Evolutionary conservation across 1,140 invertebrate species (phyloP), one percentile per base, ranked within the genome.

Genomic region (Cataglyphis hispanica): DNA sequence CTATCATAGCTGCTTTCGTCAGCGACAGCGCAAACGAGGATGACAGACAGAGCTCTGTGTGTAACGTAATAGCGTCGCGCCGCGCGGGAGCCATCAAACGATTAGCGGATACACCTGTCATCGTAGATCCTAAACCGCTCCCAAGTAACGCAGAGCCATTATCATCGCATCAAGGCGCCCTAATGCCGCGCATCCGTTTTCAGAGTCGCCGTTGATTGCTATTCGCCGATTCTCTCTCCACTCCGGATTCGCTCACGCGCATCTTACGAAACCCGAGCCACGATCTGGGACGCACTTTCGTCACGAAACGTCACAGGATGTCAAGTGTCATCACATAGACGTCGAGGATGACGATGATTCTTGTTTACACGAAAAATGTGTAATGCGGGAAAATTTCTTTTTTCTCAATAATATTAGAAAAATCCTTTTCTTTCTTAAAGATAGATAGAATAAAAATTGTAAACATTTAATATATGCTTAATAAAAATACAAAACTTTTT

Each of bases 31-130:
- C 85, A 80, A 84, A 91, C 87, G 81, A 86, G 86, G 84, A 89
- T 90, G 90, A 88, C 90, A 76, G 91, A 90, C 90, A 87, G 87
- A 67, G 43, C 31, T 58, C 61, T 53, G 53, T 63, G 78, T 53
- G 53, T 83, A 83, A 37, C 66, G 84, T 90, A 89, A 87, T 86
- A 84, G 76, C 76, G 89, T 70, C 77, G 66, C 74, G 67, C 64
- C 86, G 78, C 70, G 64, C 75, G 53, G 34, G 74, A 75, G 85
- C 86, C 89, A 90, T 92, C 91, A 91, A 92, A 92, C 93, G 93
- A 93, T 94, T 94, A 94, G 91, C 92, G 91, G 89, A 93, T 93
- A 85, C 93, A 94, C 93, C 92, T 95, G 93, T 93, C 93, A 91
- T 93, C 93, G 90, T 91, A 91, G 91, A 92, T 94, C 69, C 87